phyloP scores from a whole-genome alignment of 2,888 invertebrate species.

The Crossocerus cetratus region DNA sequence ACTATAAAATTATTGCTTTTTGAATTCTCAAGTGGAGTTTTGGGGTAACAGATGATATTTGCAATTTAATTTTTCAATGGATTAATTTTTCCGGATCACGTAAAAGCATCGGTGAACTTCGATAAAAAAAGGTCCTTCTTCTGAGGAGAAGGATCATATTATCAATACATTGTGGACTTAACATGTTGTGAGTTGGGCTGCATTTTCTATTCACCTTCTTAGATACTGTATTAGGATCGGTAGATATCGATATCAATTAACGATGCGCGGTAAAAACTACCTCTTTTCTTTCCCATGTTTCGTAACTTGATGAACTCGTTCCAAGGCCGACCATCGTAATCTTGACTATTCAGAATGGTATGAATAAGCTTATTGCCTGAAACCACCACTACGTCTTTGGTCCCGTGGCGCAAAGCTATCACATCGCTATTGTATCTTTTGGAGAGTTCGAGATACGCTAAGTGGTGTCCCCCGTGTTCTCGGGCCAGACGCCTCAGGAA shows the following conservation, averaged over 20 bases:
- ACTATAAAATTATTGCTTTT: too few species aligned
- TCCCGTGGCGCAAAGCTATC: conserved; percentile 62
- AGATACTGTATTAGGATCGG: too few species aligned
- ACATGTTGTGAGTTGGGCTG: too few species aligned
- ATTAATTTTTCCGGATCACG: too few species aligned
- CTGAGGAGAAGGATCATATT: too few species aligned
- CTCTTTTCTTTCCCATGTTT: conserved; percentile 81
- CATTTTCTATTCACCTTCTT: too few species aligned
- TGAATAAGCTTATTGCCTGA: conserved; percentile 79
- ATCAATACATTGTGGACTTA: too few species aligned
- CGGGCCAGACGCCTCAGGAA: conserved; percentile 54
- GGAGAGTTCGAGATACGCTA: conserved; percentile 64
- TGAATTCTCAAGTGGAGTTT: neutral
- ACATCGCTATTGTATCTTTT: conserved; percentile 63
- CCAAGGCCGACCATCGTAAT: conserved; percentile 83
- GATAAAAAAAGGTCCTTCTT: too few species aligned
- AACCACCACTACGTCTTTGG: conserved; percentile 74
- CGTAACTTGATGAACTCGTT: conserved; percentile 82
- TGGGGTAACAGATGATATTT: neutral
- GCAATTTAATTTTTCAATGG: too few species aligned
- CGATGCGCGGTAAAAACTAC: too few species aligned
- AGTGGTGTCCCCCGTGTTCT: conserved; percentile 64
- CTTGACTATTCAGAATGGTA: conserved; percentile 79
- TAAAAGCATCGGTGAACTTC: too few species aligned
- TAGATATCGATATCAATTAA: too few species aligned